Conservation (phyloP, 2,113 vertebrate genomes). For the Pitta sordida region DNA sequence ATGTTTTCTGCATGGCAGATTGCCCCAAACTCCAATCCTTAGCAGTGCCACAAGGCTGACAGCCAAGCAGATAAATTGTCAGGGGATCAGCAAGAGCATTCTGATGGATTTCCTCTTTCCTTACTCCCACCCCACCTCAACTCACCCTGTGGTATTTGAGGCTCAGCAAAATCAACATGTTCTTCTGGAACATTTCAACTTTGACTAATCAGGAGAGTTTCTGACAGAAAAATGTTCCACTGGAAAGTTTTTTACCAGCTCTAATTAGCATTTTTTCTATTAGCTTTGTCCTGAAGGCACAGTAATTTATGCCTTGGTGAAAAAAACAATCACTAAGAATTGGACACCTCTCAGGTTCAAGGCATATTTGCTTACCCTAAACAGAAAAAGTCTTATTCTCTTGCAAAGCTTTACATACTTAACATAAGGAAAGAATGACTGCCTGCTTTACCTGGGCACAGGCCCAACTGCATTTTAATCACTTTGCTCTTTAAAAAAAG, state of each 20-base stretch:
- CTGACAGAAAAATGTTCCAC: slow-evolving; percentile 50
- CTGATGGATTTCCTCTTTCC: neutral
- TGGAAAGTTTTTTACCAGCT: slow-evolving; percentile 40
- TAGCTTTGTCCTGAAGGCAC: slow-evolving; percentile 54
- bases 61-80: neutral
- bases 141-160: neutral
- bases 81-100: neutral
- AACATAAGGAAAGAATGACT: neutral
- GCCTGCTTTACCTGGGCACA: slow-evolving; percentile 5
- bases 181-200: slow-evolving; percentile 36
- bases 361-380: slow-evolving; percentile 25
- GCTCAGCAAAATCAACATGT: neutral
- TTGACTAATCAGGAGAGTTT: slow-evolving; percentile 24
- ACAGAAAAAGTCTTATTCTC: neutral
- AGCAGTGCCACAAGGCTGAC: neutral
- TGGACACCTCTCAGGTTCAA: slow-evolving; percentile 24
- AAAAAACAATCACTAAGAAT: slow-evolving; percentile 41
- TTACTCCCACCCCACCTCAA: neutral
- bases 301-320: slow-evolving; percentile 30
- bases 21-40: neutral
- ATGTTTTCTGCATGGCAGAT: neutral
- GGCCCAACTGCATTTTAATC: slow-evolving; percentile 25
- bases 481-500: neutral
- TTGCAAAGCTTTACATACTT: slow-evolving; percentile 3
- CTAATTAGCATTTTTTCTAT: slow-evolving; percentile 64